Evolutionary conservation across 2,888 invertebrate species (phyloP), one percentile per base, ranked within the genome.

Genomic region (Himalopsyche kuldschensis): DNA sequence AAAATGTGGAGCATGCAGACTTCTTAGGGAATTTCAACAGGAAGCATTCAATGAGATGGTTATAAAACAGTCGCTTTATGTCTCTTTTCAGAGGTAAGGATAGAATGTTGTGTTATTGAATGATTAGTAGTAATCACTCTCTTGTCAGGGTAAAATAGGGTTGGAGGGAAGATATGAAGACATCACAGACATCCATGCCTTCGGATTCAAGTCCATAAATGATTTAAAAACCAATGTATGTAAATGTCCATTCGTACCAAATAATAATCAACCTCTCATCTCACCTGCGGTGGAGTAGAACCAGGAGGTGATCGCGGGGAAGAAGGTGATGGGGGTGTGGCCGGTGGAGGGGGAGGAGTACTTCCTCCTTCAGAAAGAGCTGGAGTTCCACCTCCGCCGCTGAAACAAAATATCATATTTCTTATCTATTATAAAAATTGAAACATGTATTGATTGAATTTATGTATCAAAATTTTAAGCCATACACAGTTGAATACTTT

Each of bases 321-420:
- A 41, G 69, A 63, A 3, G 80, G 82, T 48, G 81, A 46, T 20
- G 85, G 85, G 1, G 86, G 85, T 5, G 85, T 85, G 24, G 84
- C 48, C 11, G 86, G 85, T 15, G 84, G 85, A 1, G 63, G 82
- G 3, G 84, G 84, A 8, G 86, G 86, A 8, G 86, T 87, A 55
- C 86, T 86, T 31, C 86, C 87, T 32, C 87, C 87, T 11, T 87
- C 87, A 1, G 87, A 87, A 48, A 46, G 69, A 4, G 82, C 82
- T 1, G 86, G 86, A 47, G 86, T 85, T 11, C 80, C 82, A 27
- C 84, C 84, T 46, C 80, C 85, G 24, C 77, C 84, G 1, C 85
- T 55, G 20, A 20, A 55, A 55, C 55, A 55, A 5, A 75, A 5
- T 3, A 32, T 75, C 4, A 3, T 75, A n/a, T 1, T 69, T 27